Evolutionary conservation across 2,797 vertebrate species (phyloP).

Genomic region (Xenops minutus): DNA sequence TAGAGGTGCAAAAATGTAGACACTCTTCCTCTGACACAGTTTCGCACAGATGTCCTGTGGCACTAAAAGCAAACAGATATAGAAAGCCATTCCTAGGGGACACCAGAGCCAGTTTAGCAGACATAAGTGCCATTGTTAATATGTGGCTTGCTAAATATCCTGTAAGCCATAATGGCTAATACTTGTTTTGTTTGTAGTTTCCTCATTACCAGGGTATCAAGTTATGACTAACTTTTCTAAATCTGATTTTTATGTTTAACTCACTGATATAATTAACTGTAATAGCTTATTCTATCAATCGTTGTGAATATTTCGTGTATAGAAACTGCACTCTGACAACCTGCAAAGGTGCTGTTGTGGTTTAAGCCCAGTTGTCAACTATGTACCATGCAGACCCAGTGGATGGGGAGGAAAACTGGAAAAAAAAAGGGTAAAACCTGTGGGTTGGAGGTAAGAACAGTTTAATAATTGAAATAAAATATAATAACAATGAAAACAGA

Average conservation of each 20-base stretch:
- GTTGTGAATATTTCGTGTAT: rapidly evolving
- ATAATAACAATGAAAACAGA: neutral
- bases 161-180: neutral
- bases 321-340: neutral
- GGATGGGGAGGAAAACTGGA: neutral
- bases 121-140: neutral
- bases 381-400: neutral
- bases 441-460: neutral
- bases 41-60: neutral
- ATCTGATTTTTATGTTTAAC: neutral
- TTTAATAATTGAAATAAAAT: neutral
- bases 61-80: neutral
- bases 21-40: neutral
- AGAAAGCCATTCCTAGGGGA: neutral
- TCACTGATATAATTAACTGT: neutral
- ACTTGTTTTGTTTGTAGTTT: neutral
- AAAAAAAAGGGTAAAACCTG: neutral
- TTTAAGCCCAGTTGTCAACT: neutral
- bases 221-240: neutral
- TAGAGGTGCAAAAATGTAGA: neutral
- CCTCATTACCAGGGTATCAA: neutral
- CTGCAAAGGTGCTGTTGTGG: neutral
- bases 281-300: neutral
- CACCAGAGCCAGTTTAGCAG: neutral
- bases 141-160: neutral